A percentile compares a stretch with the other conserved stretches of the same genome.
Conservation (phyloP, 2,797 vertebrate species). For the Acanthurus lineatus region DNA sequence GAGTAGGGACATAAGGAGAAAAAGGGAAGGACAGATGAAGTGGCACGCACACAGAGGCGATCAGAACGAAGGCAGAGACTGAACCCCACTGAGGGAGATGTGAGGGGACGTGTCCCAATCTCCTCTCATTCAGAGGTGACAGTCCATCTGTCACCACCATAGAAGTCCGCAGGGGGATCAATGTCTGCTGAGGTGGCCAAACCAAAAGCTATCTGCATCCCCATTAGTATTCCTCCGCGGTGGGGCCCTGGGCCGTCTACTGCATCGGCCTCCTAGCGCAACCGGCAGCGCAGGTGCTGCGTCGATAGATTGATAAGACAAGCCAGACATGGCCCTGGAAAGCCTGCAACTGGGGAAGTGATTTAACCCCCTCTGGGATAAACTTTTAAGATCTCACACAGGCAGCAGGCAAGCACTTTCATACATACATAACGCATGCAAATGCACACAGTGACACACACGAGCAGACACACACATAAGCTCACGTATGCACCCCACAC, state of each 20-base stretch:
- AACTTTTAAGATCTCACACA: constrained; percentile 57
- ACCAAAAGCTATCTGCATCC: constrained; percentile 83
- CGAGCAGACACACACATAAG: background rate
- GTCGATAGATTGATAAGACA: constrained; percentile 89
- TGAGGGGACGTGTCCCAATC: constrained; percentile 74
- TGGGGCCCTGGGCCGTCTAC: constrained; percentile 60
- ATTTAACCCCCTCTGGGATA: constrained; percentile 77
- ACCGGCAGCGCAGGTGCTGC: constrained; percentile 72
- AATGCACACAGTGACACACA: constrained; percentile 12
- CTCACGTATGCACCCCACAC: constrained; percentile 32
- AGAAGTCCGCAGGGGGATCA: constrained; percentile 84
- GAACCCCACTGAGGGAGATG: constrained; percentile 61
- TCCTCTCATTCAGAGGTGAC: constrained; percentile 80
- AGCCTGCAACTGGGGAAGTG: constrained; percentile 68
- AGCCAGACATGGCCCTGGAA: constrained; percentile 78
- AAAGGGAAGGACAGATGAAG: constrained; percentile 18
- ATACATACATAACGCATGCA: constrained; percentile 34
- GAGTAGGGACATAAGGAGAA: constrained; percentile 20
- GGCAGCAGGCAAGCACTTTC: constrained; percentile 25
- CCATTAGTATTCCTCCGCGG: constrained; percentile 85
- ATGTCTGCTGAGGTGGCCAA: constrained; percentile 88
- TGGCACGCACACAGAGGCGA: background rate
- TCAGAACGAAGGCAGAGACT: constrained; percentile 18
- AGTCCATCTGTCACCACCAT: constrained; percentile 82
- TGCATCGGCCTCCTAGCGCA: constrained; percentile 51